Percentiles rank a stretch among this genome's conserved stretches.
These are phyloP conservation scores for Sarcophaga rosellei DNA, from an alignment of 2,888 invertebrate species.

Conservation along the genomic window DNA sequence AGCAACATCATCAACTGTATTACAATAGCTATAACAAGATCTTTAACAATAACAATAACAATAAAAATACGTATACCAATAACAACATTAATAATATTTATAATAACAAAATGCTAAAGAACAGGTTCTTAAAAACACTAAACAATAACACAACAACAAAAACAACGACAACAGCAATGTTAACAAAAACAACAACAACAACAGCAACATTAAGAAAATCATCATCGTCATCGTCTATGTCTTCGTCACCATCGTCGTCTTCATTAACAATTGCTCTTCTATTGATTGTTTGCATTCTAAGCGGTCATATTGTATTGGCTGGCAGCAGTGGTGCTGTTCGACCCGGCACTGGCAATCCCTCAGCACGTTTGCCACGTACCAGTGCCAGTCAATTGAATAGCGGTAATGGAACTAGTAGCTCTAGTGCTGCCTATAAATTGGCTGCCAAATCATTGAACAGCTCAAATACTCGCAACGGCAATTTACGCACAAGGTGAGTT, in stretches of 20 bases:
- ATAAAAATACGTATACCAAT: slow-evolving; percentile 15
- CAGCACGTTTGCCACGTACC: slow-evolving; percentile 84
- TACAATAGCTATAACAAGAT: slow-evolving; percentile 42
- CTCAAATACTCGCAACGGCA: slow-evolving; percentile 78
- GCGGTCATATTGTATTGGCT: slow-evolving; percentile 68
- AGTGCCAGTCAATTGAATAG: slow-evolving; percentile 83
- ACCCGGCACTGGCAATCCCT: slow-evolving; percentile 78
- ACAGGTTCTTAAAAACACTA: slow-evolving; percentile 64
- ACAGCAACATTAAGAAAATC: slow-evolving; percentile 42
- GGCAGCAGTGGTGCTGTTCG: slow-evolving; percentile 75
- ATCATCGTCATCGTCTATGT: slow-evolving; percentile 49
- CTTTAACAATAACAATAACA: slow-evolving; percentile 32
- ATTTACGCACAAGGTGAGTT: slow-evolving; percentile 81
- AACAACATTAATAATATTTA: slow-evolving; percentile 28
- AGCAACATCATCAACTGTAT: slow-evolving; percentile 30
- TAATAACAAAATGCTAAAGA: slow-evolving; percentile 53
- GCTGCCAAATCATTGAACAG: slow-evolving; percentile 78
- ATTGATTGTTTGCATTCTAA: slow-evolving; percentile 71
- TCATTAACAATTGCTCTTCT: slow-evolving; percentile 71
- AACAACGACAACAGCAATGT: slow-evolving; percentile 30
- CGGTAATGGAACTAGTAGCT: slow-evolving; percentile 71
- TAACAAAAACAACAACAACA: slow-evolving; percentile 65
- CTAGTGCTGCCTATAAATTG: slow-evolving; percentile 76
- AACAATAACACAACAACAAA: slow-evolving; percentile 48
- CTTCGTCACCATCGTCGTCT: slow-evolving; percentile 52